phyloP scores from a whole-genome alignment of 2,113 vertebrate genomes.

The Mus musculus region DNA sequence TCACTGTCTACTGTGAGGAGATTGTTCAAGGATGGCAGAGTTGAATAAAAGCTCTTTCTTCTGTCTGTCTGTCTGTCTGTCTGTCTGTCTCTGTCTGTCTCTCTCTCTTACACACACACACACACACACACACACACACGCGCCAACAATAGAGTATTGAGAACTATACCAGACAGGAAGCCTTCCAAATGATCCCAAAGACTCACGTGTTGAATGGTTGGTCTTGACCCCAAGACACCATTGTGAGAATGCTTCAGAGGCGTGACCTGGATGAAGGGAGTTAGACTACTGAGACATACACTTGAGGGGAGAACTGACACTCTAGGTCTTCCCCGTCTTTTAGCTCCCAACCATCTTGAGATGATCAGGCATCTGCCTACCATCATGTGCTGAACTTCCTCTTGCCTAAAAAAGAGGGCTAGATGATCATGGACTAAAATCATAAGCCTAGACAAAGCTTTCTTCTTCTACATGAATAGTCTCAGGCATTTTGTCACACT shows the following conservation, averaged over 20 bases:
- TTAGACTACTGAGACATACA: no score
- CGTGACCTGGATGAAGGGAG: not conserved
- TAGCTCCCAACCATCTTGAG: not conserved
- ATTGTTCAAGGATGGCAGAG: not conserved
- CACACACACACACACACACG: not conserved
- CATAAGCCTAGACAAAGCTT: not conserved
- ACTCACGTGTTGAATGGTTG: no score
- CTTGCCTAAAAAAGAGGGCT: not conserved
- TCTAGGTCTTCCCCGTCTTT: not conserved
- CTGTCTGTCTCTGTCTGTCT: not conserved
- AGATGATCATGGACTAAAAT: not conserved
- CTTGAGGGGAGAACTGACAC: no score
- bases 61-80: not conserved
- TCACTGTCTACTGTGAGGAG: not conserved
- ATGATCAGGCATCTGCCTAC: no score
- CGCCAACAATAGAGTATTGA: not conserved
- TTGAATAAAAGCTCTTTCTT: not conserved
- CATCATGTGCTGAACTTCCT: not conserved
- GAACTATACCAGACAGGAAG: not conserved
- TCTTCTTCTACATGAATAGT: not conserved
- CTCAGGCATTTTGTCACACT: not conserved
- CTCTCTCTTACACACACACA: not conserved
- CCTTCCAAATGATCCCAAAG: not conserved
- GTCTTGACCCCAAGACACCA: not conserved
- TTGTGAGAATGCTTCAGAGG: not conserved